Evolutionary conservation across 2,888 invertebrate species (phyloP).

Genomic region (Spatulosminthurus flaviceps): DNA sequence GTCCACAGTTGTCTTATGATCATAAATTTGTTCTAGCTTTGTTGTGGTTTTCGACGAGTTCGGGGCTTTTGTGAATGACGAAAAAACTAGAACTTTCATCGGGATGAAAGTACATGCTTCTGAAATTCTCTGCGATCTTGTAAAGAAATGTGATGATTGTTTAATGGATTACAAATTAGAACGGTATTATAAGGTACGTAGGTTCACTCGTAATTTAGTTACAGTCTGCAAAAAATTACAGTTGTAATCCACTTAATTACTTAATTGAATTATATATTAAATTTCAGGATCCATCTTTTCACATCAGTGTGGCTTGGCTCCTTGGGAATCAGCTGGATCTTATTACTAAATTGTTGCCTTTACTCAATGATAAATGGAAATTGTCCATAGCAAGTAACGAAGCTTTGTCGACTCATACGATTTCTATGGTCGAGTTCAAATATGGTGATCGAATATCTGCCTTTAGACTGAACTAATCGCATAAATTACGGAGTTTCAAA

Average conservation of each 20-base stretch:
- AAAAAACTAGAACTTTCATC: slow-evolving; percentile 83
- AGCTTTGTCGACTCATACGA: slow-evolving; percentile 68
- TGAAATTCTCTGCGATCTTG: slow-evolving; percentile 71
- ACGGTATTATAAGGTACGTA: slow-evolving; percentile 79
- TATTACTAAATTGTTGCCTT: slow-evolving; percentile 65
- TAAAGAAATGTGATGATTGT: slow-evolving; percentile 73
- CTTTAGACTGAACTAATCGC: slow-evolving; percentile 68
- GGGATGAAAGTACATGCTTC: slow-evolving; percentile 74
- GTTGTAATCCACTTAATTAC: no score
- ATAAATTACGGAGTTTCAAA: no score
- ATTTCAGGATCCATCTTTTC: slow-evolving; percentile 83
- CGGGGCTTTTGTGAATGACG: slow-evolving; percentile 83
- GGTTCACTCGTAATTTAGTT: no score
- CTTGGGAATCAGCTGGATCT: slow-evolving; percentile 73
- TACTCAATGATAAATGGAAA: slow-evolving; percentile 69
- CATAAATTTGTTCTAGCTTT: slow-evolving; percentile 68
- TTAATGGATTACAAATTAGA: slow-evolving; percentile 79
- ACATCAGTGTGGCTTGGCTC: slow-evolving; percentile 84
- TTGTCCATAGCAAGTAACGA: slow-evolving; percentile 66
- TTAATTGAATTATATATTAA: no score
- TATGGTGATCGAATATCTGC: slow-evolving; percentile 78
- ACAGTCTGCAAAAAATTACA: no score
- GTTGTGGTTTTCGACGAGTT: slow-evolving; percentile 72
- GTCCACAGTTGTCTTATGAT: no score
- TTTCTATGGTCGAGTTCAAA: slow-evolving; percentile 75